Conservation (phyloP, 2,888 invertebrate genomes). For the Dicyrtoma fusca region DNA sequence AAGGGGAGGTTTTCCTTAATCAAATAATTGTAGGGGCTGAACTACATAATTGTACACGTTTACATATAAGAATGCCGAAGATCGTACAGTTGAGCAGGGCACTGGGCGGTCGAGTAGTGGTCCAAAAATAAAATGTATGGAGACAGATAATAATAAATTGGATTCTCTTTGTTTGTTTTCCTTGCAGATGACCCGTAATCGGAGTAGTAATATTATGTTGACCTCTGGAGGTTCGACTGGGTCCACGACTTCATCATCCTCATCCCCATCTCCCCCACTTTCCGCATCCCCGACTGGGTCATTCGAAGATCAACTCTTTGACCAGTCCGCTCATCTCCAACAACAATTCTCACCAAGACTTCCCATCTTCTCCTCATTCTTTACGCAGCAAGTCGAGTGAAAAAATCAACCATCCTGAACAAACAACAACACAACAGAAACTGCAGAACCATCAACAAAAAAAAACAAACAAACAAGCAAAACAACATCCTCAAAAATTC, state of each 20-base stretch:
- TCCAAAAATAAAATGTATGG: no score
- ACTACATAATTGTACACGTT: no score
- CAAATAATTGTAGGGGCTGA: no score
- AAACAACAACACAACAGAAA: no score
- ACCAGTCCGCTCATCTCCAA: slow-evolving; percentile 21
- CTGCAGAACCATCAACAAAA: no score
- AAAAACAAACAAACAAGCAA: no score
- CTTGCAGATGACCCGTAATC: slow-evolving; percentile 16
- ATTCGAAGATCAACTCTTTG: slow-evolving; percentile 36
- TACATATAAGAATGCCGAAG: no score
- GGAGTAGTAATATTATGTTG: slow-evolving; percentile 26
- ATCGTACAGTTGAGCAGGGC: no score
- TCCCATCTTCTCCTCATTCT: slow-evolving; percentile 36
- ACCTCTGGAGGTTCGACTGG: slow-evolving; percentile 32
- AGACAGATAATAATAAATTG: no score
- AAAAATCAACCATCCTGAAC: not conserved
- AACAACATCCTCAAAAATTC: no score
- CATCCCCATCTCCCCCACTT: slow-evolving; percentile 40
- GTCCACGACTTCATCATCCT: slow-evolving; percentile 35
- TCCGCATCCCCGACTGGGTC: slow-evolving; percentile 41
- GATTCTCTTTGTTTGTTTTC: not conserved
- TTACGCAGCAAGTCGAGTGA: slow-evolving; percentile 22
- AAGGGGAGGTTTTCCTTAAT: no score
- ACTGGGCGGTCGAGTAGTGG: no score
- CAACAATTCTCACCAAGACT: slow-evolving; percentile 38